Evolutionary conservation across 1,140 invertebrate genomes (phyloP), one percentile per base, ranked within the genome.

Genomic region (Berghia stephanieae): DNA sequence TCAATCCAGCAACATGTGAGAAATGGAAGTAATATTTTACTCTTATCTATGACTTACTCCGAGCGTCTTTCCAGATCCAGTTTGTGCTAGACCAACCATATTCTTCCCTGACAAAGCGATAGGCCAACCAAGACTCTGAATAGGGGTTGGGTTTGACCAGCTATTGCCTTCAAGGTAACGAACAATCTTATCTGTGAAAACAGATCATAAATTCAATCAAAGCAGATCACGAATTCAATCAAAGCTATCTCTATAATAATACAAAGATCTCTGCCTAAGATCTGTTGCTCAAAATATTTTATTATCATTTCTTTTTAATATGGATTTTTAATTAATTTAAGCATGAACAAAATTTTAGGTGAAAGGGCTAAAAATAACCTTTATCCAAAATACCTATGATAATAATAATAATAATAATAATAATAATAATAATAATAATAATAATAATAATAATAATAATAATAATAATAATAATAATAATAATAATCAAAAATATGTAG

Each of bases 81-180:
- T 92, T 80, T 90, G 89, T 27, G 91, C 91, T 77, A 92, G 91
- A 38, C 90, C 91, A 46, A 92, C 90, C 86, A 97, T 92, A 87
- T 98, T 96, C 73, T 93, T 91, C n/a, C 96, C 96, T 87, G 93
- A 94, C 90, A 98, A 93, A 74, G 96, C 96, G 85, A 97, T 95
- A 6, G 96, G 96, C 96, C 96, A 97, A 3, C 86, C 87, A 52
- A 84, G 79, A 57, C 87, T 77, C 79, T 90, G 89, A 67, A 90
- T 97, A 10, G 95, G 90, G 31, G 96, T 97, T 13, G 96, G 96
- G 75, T 93, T 92, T 76, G 93, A 92, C 90, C 95, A 98, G 81
- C 68, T 85, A 83, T 78, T 86, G 73, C 67, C 82, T 38, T 74
- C 78, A 68, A 91, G 79, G 52, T 79, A 79, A n/a, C 81, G 63